Percentiles rank a stretch among this genome's conserved stretches.
phyloP scores from a whole-genome alignment of 2,113 vertebrate genomes.

The Psilopogon haemacephalus region DNA sequence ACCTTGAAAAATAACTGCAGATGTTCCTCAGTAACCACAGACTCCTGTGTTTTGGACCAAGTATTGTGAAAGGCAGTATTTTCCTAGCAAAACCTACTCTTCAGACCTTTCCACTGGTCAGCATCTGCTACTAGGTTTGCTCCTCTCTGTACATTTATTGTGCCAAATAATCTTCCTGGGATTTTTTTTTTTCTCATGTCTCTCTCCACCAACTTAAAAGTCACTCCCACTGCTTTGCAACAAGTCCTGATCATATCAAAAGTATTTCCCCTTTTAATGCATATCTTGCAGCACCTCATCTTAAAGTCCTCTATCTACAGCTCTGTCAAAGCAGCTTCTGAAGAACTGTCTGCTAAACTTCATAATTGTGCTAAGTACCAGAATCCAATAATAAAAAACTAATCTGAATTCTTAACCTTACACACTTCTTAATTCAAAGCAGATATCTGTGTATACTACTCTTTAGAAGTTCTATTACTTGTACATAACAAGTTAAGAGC shows the following conservation, averaged over 20 bases:
- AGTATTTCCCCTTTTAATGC: neutral
- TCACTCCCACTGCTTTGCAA: neutral
- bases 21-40: neutral
- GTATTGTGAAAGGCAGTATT: neutral
- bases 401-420: neutral
- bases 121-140: neutral
- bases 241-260: neutral
- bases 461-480: neutral
- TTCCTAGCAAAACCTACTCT: neutral
- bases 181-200: neutral
- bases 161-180: neutral
- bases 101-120: neutral
- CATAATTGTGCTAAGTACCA: neutral
- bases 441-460: neutral
- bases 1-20: neutral
- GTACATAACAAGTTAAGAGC: rapidly evolving
- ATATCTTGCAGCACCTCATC: neutral
- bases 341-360: neutral
- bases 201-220: neutral
- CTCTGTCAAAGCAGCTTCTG: neutral
- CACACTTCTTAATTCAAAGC: neutral
- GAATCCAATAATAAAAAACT: neutral
- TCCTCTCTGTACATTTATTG: neutral
- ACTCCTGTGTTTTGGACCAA: neutral
- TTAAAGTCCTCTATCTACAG: neutral